Evolutionary conservation across 2,888 invertebrate species (phyloP).

Genomic region (Cephus spinipes): DNA sequence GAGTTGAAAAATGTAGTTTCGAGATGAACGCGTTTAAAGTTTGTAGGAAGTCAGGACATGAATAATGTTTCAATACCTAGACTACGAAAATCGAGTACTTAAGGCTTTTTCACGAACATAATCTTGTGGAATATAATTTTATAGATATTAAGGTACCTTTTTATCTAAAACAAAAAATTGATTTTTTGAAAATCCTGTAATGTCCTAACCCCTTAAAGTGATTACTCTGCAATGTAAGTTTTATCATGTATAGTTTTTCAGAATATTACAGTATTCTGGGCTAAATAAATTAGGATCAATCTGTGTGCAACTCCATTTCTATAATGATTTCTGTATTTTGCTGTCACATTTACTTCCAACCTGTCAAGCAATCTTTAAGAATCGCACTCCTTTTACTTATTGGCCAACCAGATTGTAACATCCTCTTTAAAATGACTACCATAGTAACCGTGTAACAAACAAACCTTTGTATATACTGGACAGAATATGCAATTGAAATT

Average conservation of each 20-base stretch:
- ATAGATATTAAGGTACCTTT: no score
- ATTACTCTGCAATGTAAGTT: not conserved
- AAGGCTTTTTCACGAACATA: no score
- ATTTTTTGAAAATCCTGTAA: no score
- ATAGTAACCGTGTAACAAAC: not conserved
- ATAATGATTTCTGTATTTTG: not conserved
- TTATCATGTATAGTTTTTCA: not conserved
- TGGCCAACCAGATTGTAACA: not conserved
- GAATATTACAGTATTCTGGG: not conserved
- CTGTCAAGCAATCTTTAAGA: not conserved
- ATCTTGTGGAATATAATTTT: no score
- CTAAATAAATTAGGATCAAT: not conserved
- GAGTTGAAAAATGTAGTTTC: no score
- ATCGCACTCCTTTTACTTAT: not conserved
- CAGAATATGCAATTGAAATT: conserved; percentile 68
- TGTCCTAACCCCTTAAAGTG: not conserved
- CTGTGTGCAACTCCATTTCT: not conserved
- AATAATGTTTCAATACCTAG: no score
- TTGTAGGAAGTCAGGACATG: no score
- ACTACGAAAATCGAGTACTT: no score
- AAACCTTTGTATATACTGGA: conserved; percentile 8
- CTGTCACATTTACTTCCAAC: not conserved
- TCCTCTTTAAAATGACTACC: not conserved
- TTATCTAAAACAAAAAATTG: no score
- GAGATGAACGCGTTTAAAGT: no score